These are phyloP conservation scores for Acanthoscelides obtectus DNA, from an alignment of 2,888 invertebrate genomes.

Conservation along the genomic window DNA sequence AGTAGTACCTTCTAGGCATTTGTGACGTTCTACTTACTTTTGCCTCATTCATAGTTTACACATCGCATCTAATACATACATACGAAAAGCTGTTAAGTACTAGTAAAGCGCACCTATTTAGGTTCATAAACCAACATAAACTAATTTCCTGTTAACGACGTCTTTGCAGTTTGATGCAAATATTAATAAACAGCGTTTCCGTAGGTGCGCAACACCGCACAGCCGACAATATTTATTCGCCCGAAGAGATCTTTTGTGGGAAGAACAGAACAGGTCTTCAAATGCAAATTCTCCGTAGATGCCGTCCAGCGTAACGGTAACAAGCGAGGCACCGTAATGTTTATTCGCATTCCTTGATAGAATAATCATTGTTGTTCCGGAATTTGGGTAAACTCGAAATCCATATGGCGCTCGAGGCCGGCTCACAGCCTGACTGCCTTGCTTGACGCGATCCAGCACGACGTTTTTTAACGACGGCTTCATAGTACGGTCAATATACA, in stretches of 20 bases:
- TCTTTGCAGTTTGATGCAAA: too few relatives aligned
- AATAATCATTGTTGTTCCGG: background rate
- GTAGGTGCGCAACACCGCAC: background rate
- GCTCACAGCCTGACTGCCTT: background rate
- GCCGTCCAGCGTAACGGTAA: background rate
- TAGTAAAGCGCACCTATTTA: too few relatives aligned
- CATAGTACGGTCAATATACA: background rate
- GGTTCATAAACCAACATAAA: too few relatives aligned
- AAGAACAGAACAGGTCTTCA: background rate
- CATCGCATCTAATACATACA: too few relatives aligned
- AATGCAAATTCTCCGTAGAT: background rate
- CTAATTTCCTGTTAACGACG: too few relatives aligned
- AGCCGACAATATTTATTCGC: background rate
- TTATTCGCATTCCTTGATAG: background rate
- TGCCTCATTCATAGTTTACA: too few relatives aligned
- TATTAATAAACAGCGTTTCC: background rate
- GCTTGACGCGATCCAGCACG: background rate
- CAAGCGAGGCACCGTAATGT: background rate
- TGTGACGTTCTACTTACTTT: too few relatives aligned
- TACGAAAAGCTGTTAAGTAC: too few relatives aligned
- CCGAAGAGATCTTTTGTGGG: background rate
- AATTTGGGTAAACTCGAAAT: background rate
- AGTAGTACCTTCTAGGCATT: too few relatives aligned
- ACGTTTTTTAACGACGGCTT: background rate
- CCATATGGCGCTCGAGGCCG: background rate